Evolutionary conservation across 37 sponge, comb jelly and placozoan species (phyloP).

Genomic region (Beroe forskalii): DNA sequence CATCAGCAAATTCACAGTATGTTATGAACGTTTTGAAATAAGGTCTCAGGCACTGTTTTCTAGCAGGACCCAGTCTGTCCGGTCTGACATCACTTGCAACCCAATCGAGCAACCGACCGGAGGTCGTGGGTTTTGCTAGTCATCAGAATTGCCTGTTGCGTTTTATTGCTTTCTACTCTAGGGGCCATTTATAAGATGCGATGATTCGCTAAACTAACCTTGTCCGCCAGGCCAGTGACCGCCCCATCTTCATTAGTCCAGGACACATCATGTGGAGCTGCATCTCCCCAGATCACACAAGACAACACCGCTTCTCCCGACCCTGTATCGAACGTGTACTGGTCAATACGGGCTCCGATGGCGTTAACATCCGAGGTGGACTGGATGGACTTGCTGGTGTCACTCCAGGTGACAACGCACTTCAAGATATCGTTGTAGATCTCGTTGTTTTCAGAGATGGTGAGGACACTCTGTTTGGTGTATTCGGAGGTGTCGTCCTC

Average conservation of each 20-base stretch:
- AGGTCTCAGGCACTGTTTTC: too few relatives aligned
- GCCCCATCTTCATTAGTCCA: neutral
- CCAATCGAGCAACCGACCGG: too few relatives aligned
- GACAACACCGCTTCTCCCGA: neutral
- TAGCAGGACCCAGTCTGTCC: too few relatives aligned
- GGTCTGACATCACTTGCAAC: too few relatives aligned
- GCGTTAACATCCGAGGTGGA: neutral
- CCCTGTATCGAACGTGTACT: neutral
- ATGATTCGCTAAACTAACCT: too few relatives aligned
- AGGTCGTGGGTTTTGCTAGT: too few relatives aligned
- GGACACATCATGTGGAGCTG: slow-evolving; percentile 2
- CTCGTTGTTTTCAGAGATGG: neutral
- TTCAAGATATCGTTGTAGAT: neutral
- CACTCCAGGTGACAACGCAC: neutral
- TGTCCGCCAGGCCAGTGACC: neutral
- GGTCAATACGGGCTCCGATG: neutral
- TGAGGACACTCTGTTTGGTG: neutral
- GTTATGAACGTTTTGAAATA: too few relatives aligned
- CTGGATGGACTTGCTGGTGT: too few relatives aligned
- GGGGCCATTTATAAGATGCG: too few relatives aligned
- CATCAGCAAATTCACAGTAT: too few relatives aligned
- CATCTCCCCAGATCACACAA: slow-evolving; percentile 18
- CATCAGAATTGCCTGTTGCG: too few relatives aligned
- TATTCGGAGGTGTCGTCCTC: neutral
- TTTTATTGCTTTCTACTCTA: too few relatives aligned